Conservation (phyloP, 2,797 vertebrate genomes). For the Graptemys geographica region DNA sequence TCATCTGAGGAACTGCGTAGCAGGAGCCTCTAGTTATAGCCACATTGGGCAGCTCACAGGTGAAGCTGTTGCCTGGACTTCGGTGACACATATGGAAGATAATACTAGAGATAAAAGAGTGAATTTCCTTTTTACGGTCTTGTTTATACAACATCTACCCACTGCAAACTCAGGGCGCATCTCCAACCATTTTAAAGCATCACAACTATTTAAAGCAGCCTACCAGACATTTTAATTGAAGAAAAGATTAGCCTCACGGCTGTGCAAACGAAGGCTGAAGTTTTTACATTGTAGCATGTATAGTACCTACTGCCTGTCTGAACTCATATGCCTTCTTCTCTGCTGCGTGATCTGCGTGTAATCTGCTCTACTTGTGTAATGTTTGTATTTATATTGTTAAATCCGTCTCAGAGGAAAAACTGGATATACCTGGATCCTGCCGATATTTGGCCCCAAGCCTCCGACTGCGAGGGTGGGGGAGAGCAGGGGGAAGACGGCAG, state of each 20-base stretch:
- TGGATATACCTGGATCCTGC: not conserved
- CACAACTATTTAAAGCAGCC: not conserved
- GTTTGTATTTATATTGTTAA: not conserved
- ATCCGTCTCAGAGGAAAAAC: not conserved
- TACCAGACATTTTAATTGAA: not conserved
- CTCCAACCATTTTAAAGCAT: not conserved
- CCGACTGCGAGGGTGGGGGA: not conserved
- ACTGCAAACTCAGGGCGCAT: not conserved
- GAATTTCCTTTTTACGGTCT: not conserved
- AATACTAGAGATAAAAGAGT: not conserved
- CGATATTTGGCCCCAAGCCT: not conserved
- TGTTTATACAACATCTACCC: not conserved
- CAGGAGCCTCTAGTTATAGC: not conserved
- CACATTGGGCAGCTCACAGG: not conserved
- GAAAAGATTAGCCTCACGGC: not conserved
- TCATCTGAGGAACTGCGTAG: not conserved
- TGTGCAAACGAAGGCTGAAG: not conserved
- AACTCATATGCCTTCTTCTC: not conserved
- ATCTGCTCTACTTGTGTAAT: not conserved
- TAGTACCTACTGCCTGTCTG: not conserved
- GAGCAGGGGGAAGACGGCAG: not conserved
- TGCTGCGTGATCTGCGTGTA: not conserved
- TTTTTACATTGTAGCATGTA: not conserved
- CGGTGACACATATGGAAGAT: not conserved
- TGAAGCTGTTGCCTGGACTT: not conserved